Base-by-base conservation (phyloP, 2,113 vertebrate species). In the Heloderma charlesbogerti region DNA sequence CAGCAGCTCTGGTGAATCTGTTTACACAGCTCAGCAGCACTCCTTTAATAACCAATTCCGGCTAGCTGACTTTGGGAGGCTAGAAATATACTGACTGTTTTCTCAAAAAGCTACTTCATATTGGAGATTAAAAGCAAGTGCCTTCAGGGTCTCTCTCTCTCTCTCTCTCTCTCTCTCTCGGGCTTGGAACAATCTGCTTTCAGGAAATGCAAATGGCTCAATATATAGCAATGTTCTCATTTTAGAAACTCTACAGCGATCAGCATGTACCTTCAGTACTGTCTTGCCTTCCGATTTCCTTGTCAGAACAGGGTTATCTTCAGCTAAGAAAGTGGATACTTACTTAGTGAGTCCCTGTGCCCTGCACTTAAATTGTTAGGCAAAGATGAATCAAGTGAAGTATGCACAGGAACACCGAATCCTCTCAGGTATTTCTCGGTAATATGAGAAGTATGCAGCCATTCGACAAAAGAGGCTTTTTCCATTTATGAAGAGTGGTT, bases 1-100 rank as follows among this genome's bases (percentile, higher is more conserved):
- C 82, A 79, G 9, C 91, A 89, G 78, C 29, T 48, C 43, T 40
- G 40, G 92, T 37, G n/a, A 90, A 93, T 81, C 0, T 92, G 40
- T 86, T 93, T 91, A 90, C 45, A 34, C 2, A 90, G 91, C 88
- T 92, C 86, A 89, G 87, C 31, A 89, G 0, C 16, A 82, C 90
- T 90, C n/a, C 93, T 95, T 95, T 84, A 92, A 48, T 89, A 94
- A 92, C 60, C 57, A n/a, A 90, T 40, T 48, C 1, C 13, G 80
- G 37, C 27, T 78, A 6, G 45, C 89, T 69, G 51, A 45, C 51
- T 92, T 87, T 60, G 81, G 71, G 7, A 93, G 90, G 84, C 57
- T 90, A 83, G 92, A 94, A 94, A 82, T n/a, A 86, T 85, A 45
- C 63, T 40, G 91, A 71, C 29, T 72, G 48, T 20, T 86, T 88